These are phyloP conservation scores for Clivina fossor DNA, from an alignment of 2,888 invertebrate genomes.

Conservation along the genomic window DNA sequence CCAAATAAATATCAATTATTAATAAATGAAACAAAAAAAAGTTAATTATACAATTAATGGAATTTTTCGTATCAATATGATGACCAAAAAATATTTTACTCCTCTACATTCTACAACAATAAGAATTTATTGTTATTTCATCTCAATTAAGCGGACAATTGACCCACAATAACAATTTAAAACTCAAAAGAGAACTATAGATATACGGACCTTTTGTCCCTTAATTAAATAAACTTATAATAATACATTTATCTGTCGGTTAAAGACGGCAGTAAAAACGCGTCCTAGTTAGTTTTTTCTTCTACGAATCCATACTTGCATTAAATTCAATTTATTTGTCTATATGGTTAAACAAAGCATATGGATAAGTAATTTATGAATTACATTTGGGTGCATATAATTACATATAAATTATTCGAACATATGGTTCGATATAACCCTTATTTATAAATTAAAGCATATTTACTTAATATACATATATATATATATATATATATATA, in stretches of 20 bases:
- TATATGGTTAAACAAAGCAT: not conserved
- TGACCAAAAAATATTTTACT: not conserved
- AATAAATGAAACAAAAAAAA: not conserved
- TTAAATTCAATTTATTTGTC: too few relatives aligned
- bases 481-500: conserved; percentile 2
- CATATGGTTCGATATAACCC: not conserved
- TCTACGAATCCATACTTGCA: too few relatives aligned
- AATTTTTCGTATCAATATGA: too few relatives aligned
- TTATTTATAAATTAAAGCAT: not conserved
- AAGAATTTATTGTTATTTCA: conserved; percentile 21
- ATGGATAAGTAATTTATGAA: too few relatives aligned
- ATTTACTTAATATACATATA: not conserved
- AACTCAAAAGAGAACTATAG: conserved; percentile 19
- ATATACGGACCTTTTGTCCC: conserved; percentile 27
- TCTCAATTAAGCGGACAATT: conserved; percentile 17
- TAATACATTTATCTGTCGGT: conserved; percentile 19
- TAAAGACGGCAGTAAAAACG: not conserved
- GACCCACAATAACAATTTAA: conserved; percentile 25
- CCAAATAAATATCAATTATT: not conserved
- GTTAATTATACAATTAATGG: too few relatives aligned
- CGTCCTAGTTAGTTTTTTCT: conserved; percentile 23
- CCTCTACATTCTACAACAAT: not conserved
- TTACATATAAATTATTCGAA: not conserved
- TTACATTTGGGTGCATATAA: not conserved
- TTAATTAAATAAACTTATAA: conserved; percentile 31